Evolutionary conservation across 1,140 invertebrate genomes (phyloP).

Genomic region (Drosophila lini): DNA sequence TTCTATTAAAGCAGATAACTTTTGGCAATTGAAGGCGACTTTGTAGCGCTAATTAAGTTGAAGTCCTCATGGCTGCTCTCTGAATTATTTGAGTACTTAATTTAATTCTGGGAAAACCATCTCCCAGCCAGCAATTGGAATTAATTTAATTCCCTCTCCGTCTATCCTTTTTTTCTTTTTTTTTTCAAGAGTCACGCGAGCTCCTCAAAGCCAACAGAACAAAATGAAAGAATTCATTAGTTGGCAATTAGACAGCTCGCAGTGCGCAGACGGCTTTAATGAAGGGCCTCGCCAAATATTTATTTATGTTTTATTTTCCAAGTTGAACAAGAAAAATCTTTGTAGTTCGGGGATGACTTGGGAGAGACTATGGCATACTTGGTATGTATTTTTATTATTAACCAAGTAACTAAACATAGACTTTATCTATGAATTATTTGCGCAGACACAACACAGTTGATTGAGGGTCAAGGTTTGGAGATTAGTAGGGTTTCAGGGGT

Average conservation of each 20-base stretch:
- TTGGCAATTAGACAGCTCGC: conserved; percentile 41
- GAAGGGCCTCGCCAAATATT: conserved; percentile 51
- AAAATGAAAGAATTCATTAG: conserved; percentile 33
- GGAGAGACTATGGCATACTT: not conserved
- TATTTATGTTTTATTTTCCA: conserved; percentile 30
- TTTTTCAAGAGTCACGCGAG: conserved; percentile 6
- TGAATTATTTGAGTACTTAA: conserved; percentile 26
- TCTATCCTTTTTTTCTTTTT: not conserved
- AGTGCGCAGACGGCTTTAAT: conserved; percentile 34
- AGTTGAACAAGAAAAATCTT: not conserved
- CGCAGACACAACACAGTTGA: conserved; percentile 2
- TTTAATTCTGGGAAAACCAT: conserved; percentile 29
- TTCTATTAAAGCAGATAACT: not conserved
- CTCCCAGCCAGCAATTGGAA: conserved; percentile 13
- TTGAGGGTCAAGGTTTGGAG: not conserved
- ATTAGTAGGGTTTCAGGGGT: not conserved
- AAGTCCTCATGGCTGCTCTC: conserved; percentile 2
- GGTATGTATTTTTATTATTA: not conserved
- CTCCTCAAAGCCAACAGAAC: conserved; percentile 10
- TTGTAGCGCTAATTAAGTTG: conserved; percentile 10
- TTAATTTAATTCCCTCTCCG: conserved; percentile 27
- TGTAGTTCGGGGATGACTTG: not conserved
- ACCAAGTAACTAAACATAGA: not conserved
- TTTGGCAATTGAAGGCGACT: not conserved
- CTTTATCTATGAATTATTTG: not conserved